Conservation (phyloP, 2,888 invertebrate species). For the Phoenoteleia sp. region DNA sequence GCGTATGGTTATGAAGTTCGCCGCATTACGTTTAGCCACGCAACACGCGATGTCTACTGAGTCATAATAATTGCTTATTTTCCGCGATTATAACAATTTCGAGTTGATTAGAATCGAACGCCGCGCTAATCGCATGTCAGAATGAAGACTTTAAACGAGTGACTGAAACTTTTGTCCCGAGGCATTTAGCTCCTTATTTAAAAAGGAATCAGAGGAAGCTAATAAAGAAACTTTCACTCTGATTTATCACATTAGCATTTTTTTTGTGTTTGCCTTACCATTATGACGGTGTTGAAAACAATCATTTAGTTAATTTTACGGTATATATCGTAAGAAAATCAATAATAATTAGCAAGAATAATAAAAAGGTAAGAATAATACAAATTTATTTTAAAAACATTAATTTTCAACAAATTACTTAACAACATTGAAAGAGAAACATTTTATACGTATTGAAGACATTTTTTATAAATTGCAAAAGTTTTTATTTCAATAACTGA, state of each 20-base stretch:
- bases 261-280: conserved; percentile 7
- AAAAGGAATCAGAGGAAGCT: conserved; percentile 35
- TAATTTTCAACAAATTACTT: too few relatives aligned
- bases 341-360: too few relatives aligned
- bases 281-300: not conserved
- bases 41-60: conserved; percentile 63
- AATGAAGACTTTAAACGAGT: conserved; percentile 54
- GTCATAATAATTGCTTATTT: conserved; percentile 66
- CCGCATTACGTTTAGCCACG: conserved; percentile 55
- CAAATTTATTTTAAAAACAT: too few relatives aligned
- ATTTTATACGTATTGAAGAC: too few relatives aligned
- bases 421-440: too few relatives aligned
- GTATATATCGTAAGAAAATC: too few relatives aligned
- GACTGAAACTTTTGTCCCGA: conserved; percentile 48
- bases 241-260: conserved; percentile 39
- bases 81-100: conserved; percentile 61
- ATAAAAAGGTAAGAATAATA: too few relatives aligned
- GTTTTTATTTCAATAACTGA: too few relatives aligned
- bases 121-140: conserved; percentile 52
- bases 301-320: conserved; percentile 8
- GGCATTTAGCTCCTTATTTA: conserved; percentile 33
- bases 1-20: conserved; percentile 56
- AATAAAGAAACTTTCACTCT: conserved; percentile 32
- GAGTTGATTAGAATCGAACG: conserved; percentile 56
- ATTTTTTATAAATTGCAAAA: too few relatives aligned